phyloP scores from a whole-genome alignment of 2,888 invertebrate genomes.

The Adelognathus sp. region DNA sequence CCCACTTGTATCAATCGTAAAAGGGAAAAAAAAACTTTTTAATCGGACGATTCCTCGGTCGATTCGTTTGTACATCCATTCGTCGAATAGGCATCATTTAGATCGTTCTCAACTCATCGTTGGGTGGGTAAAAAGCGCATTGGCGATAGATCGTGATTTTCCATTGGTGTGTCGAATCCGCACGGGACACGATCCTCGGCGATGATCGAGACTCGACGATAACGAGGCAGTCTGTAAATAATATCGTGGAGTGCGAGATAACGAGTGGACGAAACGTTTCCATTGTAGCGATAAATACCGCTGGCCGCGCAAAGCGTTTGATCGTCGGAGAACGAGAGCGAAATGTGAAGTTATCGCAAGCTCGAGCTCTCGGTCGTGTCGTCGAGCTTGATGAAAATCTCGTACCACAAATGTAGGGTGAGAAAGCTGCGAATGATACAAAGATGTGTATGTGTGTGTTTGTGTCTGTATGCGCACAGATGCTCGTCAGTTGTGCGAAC shows the following conservation, averaged over 20 bases:
- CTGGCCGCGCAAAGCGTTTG: not conserved
- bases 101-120: not conserved
- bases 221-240: slow-evolving; percentile 28
- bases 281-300: slow-evolving; percentile 9
- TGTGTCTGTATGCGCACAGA: not conserved
- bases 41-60: not conserved
- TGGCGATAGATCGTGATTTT: not conserved
- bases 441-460: too few species aligned
- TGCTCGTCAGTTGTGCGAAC: not conserved
- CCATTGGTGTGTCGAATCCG: not conserved
- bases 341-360: not conserved
- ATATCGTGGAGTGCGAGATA: slow-evolving; percentile 25
- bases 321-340: not conserved
- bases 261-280: slow-evolving; percentile 2
- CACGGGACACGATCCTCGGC: slow-evolving; percentile 1
- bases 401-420: not conserved
- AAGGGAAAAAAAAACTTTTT: not conserved
- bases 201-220: slow-evolving; percentile 9
- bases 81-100: not conserved
- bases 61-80: not conserved
- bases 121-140: not conserved
- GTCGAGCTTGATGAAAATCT: not conserved
- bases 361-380: not conserved
- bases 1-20: not conserved
- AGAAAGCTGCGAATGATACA: not conserved